Base-by-base conservation (phyloP, 1,140 invertebrate genomes). In the Holotrichia oblita region DNA sequence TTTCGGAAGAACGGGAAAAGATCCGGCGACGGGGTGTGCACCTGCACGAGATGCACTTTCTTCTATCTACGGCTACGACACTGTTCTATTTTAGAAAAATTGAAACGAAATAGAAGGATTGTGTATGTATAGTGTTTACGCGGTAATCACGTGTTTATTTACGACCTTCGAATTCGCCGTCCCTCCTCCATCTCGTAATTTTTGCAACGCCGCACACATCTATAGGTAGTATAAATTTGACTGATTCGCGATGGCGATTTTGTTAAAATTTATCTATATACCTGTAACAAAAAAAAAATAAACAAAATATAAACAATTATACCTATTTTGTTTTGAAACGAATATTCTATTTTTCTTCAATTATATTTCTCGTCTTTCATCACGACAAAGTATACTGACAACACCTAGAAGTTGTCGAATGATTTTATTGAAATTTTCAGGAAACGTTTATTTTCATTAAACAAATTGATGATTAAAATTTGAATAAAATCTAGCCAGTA, bases 91-190 rank as follows among this genome's bases (percentile, higher is more conserved):
- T 8, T 8, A 64, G 22, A 64, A 22, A 64, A 64, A n/a, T n/a
- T n/a, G n/a, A n/a, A n/a, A n/a, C n/a, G n/a, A n/a, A n/a, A n/a
- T n/a, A n/a, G n/a, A n/a, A n/a, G n/a, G n/a, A n/a, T n/a, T n/a
- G n/a, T n/a, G n/a, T n/a, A n/a, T n/a, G n/a, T 64, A 64, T 22
- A 8, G 8, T 48, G 44, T 48, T 4, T 48, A 48, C n/a, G 44
- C 44, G 17, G 24, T 64, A 64, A 64, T 64, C 61, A 64, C 61
- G 61, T 64, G 61, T 64, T 64, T n/a, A 20, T 64, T 64, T 64
- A 27, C 61, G 61, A 64, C 61, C 61, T 64, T 64, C 61, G 17
- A 64, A 64, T 17, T n/a, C 61, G 24, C 20, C 61, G 61, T 64
- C 61, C 61, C 61, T 64, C 61, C 61, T 20, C 61, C 61, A 20